These are phyloP conservation scores for Platyrinchus mystaceus DNA, from an alignment of 2,797 vertebrate genomes.

Conservation along the genomic window DNA sequence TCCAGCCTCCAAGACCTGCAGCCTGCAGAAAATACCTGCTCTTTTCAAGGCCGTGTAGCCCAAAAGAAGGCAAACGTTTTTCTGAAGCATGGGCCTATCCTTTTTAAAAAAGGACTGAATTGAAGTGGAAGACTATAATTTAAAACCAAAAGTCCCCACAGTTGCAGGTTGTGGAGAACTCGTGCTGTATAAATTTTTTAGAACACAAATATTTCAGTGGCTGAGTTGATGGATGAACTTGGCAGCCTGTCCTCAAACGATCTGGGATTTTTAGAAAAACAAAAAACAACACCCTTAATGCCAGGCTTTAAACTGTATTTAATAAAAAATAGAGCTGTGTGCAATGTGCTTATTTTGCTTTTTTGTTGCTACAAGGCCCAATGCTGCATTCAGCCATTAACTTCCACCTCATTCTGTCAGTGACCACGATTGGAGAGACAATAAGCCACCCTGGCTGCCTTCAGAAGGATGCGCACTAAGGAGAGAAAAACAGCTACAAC, in stretches of 20 bases:
- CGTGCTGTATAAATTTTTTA: constrained; percentile 55
- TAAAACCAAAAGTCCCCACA: constrained; percentile 40
- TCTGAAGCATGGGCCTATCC: not conserved
- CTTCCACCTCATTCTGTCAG: constrained; percentile 51
- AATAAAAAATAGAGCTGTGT: constrained; percentile 57
- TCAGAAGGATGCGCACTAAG: not conserved
- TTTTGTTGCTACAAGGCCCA: not conserved
- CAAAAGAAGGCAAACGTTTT: not conserved
- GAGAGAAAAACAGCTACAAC: not conserved
- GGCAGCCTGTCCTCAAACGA: constrained; percentile 60
- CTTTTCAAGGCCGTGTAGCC: not conserved
- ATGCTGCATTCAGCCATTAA: constrained; percentile 31
- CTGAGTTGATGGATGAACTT: constrained; percentile 61
- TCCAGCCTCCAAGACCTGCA: not conserved
- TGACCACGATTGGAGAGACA: not conserved
- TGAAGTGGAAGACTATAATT: constrained; percentile 22
- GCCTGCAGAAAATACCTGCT: not conserved
- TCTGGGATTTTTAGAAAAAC: constrained; percentile 61
- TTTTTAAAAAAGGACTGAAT: not conserved
- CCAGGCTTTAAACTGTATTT: constrained; percentile 50
- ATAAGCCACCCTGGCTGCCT: not conserved
- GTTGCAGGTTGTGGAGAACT: constrained; percentile 41
- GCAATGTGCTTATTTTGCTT: constrained; percentile 60
- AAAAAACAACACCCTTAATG: constrained; percentile 40
- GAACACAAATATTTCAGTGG: constrained; percentile 49